Evolutionary conservation across 2,113 vertebrate species (phyloP), one percentile per base, ranked within the genome.

Genomic region (Phalacrocorax carbo): DNA sequence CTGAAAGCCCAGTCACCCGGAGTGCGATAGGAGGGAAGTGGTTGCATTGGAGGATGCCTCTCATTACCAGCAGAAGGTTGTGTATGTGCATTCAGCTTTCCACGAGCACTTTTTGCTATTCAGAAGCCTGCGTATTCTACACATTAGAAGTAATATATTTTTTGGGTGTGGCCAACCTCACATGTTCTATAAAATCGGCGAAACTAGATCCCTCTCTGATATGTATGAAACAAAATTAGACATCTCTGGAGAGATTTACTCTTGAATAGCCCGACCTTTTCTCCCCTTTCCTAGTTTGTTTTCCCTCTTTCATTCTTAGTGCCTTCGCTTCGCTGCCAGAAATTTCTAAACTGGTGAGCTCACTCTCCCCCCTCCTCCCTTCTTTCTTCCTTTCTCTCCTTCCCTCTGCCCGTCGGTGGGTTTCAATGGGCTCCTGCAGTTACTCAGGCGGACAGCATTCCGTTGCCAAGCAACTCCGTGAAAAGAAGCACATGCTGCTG

Each of bases 391-490:
- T 90, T 86, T 96, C 94, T 70, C 88, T 54, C 40, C 78, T 46
- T 62, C 90, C 88, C 95, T 83, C 44, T 49, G 96, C 87, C 96
- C 6, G 86, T 27, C 87, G 73, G 58, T 72, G 77, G 55, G 34
- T 89, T 88, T 97, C 97, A 94, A 97, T 96, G 96, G 94, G 96
- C 79, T 97, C 95, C 94, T 69, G 85, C 94, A 54, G 96, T 60
- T 96, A 40, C 93, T 94, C 81, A 48, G 95, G 95, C 96, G 66
- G 95, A 94, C 95, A 96, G 98, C 97, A 97, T 98, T 97, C 65
- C 48, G 98, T 98, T 98, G 95, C 98, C 94, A 18, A n/a, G 98
- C 97, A 97, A 98, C 98, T 71, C 86, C 32, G 93, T 55, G 88
- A 92, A 91, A 92, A 80, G 94, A 58, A 86, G 95, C 96, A 77